These are phyloP conservation scores for Ceuthmochares aereus DNA, from an alignment of 2,113 vertebrate genomes.

Conservation along the genomic window DNA sequence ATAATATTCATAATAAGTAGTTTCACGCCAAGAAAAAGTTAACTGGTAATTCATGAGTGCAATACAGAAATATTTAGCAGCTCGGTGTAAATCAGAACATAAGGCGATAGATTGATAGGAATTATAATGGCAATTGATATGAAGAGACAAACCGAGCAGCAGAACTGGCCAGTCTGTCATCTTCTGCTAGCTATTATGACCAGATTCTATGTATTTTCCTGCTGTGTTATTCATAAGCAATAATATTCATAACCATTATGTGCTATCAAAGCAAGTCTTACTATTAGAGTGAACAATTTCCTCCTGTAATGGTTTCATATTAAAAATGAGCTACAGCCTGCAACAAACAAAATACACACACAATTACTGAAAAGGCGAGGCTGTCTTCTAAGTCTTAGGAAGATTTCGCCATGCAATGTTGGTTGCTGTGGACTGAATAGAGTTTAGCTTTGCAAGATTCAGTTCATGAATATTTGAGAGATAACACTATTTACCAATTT, in stretches of 20 bases:
- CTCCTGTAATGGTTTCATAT: not conserved
- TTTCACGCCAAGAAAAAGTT: not conserved
- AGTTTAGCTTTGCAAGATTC: not conserved
- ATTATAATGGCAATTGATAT: not conserved
- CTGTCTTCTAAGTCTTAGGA: not conserved
- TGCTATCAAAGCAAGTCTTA: not conserved
- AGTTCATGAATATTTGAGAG: constrained; percentile 18
- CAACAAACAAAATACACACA: not conserved
- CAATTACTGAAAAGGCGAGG: not conserved
- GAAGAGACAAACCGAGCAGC: not conserved
- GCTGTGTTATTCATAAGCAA: not conserved
- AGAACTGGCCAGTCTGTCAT: not conserved
- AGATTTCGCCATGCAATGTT: not conserved
- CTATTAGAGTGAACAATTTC: not conserved
- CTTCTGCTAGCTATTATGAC: not conserved
- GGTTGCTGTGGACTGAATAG: not conserved
- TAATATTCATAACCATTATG: not conserved
- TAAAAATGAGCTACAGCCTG: constrained; percentile 10
- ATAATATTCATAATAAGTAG: not conserved
- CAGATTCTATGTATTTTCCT: not conserved
- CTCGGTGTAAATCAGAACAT: not conserved
- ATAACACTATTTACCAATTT: constrained; percentile 23
- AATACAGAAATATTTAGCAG: not conserved
- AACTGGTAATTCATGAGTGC: not conserved
- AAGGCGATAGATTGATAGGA: not conserved